Percentiles rank a stretch among this genome's conserved stretches.
Evolutionary conservation across 1,140 invertebrate species (phyloP).

Genomic region (Maniola jurtina): DNA sequence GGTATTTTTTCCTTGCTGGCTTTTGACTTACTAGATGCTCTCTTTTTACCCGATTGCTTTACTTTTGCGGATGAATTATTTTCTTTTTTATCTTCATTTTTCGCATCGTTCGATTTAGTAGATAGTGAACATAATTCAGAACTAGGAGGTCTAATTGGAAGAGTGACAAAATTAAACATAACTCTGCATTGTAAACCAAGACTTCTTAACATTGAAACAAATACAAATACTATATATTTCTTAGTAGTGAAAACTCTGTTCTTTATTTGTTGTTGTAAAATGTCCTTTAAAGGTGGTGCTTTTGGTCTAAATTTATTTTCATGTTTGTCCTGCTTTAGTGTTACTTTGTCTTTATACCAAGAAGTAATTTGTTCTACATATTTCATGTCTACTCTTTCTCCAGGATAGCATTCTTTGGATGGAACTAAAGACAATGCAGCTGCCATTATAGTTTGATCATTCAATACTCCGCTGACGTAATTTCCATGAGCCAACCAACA

Average conservation of each 20-base stretch:
- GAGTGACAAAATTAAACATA: conserved; percentile 83
- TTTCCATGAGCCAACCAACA: conserved; percentile 90
- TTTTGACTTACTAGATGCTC: conserved; percentile 17
- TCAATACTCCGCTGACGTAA: conserved; percentile 86
- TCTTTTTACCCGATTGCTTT: too few species aligned
- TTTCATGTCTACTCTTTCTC: conserved; percentile 83
- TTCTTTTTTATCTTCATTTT: conserved; percentile 41
- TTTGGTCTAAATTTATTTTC: conserved; percentile 70
- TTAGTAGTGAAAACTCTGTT: conserved; percentile 81
- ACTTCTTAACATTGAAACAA: conserved; percentile 86
- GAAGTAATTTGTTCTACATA: conserved; percentile 87
- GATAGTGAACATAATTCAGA: conserved; percentile 81
- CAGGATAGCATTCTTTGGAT: conserved; percentile 84
- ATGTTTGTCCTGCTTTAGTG: conserved; percentile 75
- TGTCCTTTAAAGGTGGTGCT: conserved; percentile 67
- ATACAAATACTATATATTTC: conserved; percentile 86
- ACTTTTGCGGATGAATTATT: conserved; percentile 39
- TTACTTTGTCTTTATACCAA: conserved; percentile 86
- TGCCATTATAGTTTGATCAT: conserved; percentile 83
- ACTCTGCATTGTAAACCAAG: conserved; percentile 90
- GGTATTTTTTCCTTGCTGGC: conserved; percentile 51
- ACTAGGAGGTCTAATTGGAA: conserved; percentile 81
- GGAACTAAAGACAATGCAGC: conserved; percentile 87
- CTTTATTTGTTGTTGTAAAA: conserved; percentile 81
- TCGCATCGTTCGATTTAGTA: conserved; percentile 59